A percentile compares a stretch with the other conserved stretches of the same genome.
phyloP scores from a whole-genome alignment of 1,140 invertebrate genomes.

The Polypedilum vanderplanki region DNA sequence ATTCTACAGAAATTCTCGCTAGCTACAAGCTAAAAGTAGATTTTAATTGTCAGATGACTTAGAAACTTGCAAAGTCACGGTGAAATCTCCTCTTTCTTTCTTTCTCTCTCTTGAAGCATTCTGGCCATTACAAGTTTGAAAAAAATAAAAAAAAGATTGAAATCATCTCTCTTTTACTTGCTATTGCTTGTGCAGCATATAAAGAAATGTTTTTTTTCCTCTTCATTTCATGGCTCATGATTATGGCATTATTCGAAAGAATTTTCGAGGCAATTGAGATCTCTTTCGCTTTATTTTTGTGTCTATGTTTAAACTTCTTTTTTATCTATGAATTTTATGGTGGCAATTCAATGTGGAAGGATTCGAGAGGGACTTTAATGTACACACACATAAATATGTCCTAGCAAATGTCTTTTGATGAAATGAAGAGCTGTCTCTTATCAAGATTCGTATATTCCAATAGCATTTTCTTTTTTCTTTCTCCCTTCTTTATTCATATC shows the following conservation, averaged over 20 bases:
- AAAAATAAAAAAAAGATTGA: not conserved
- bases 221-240: too few relatives aligned
- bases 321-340: too few relatives aligned
- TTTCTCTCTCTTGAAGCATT: too few relatives aligned
- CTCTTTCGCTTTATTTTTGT: too few relatives aligned
- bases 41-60: constrained; percentile 22
- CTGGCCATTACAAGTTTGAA: not conserved
- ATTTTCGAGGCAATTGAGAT: too few relatives aligned
- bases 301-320: too few relatives aligned
- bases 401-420: not conserved
- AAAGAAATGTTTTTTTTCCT: too few relatives aligned
- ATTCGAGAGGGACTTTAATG: not conserved
- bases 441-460: not conserved
- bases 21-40: not conserved
- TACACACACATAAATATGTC: not conserved
- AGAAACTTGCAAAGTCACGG: constrained; percentile 21
- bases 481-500: not conserved
- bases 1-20: constrained; percentile 19
- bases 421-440: constrained; percentile 2
- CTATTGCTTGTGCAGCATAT: too few relatives aligned
- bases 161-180: not conserved
- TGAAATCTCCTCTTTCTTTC: not conserved
- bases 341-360: not conserved
- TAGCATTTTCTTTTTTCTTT: not conserved
- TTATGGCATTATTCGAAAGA: too few relatives aligned